Evolutionary conservation across 2,888 invertebrate species (phyloP).

Genomic region (Drosophila emarginata): DNA sequence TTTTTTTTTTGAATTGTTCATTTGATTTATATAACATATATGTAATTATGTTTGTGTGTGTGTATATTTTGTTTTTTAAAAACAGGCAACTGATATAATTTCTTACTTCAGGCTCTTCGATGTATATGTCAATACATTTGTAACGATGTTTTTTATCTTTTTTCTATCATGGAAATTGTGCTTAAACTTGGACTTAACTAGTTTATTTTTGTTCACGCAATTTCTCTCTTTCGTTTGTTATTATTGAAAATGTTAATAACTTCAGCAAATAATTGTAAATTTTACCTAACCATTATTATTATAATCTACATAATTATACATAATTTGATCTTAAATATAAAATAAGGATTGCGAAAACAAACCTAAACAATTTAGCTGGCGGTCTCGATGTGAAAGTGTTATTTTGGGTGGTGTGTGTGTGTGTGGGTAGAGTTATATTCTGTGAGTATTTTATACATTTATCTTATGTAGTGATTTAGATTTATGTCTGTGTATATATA

Average conservation of each 20-base stretch:
- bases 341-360: constrained; percentile 4
- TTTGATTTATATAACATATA: constrained; percentile 28
- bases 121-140: constrained; percentile 43
- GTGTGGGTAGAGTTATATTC: constrained; percentile 11
- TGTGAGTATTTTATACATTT: constrained; percentile 70
- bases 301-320: constrained; percentile 43
- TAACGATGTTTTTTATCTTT: constrained; percentile 8
- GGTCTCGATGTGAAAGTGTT: constrained; percentile 5
- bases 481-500: constrained; percentile 19
- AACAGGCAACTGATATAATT: constrained; percentile 73
- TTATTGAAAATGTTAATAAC: constrained; percentile 52
- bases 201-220: constrained; percentile 30
- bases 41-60: background rate
- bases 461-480: constrained; percentile 40
- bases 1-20: constrained; percentile 31
- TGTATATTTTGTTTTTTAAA: constrained; percentile 61
- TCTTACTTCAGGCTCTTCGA: constrained; percentile 56
- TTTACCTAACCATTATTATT: constrained; percentile 52
- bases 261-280: constrained; percentile 73
- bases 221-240: constrained; percentile 20
- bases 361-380: constrained; percentile 22
- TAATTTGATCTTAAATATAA: constrained; percentile 28
- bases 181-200: constrained; percentile 55
- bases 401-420: constrained; percentile 6
- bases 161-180: constrained; percentile 53